Percentiles rank a stretch among this genome's conserved stretches.
These are phyloP conservation scores for Amphiprion ocellaris DNA, from an alignment of 2,113 vertebrate species.

Conservation along the genomic window DNA sequence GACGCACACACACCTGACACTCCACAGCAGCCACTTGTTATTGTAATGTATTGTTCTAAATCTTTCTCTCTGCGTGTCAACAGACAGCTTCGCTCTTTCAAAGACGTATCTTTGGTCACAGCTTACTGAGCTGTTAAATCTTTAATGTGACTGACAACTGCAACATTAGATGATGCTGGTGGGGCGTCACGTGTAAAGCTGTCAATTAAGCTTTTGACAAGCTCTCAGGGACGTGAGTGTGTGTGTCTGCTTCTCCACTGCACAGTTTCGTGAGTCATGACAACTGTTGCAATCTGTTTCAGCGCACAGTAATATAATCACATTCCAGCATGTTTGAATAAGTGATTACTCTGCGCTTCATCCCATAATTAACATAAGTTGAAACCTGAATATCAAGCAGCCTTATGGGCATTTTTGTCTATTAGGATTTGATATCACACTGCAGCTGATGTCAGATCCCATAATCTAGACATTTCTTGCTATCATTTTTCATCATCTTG, in stretches of 20 bases:
- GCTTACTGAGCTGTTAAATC: conserved; percentile 59
- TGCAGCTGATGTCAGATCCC: conserved; percentile 20
- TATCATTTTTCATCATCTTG: conserved; percentile 18
- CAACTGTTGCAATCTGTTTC: conserved; percentile 25
- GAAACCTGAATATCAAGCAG: not conserved
- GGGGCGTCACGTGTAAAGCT: conserved; percentile 43
- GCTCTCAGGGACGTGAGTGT: not conserved
- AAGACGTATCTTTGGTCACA: conserved; percentile 52
- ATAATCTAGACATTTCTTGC: conserved; percentile 17
- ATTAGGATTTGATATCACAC: conserved; percentile 6
- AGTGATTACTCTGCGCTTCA: not conserved
- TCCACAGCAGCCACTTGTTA: conserved; percentile 23
- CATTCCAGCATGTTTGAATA: conserved; percentile 2
- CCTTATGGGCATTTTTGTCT: not conserved
- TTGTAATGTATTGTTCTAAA: conserved; percentile 29
- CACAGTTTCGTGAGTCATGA: conserved; percentile 14
- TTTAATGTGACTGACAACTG: conserved; percentile 62
- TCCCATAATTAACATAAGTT: not conserved
- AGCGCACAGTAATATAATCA: not conserved
- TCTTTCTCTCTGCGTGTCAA: conserved; percentile 10
- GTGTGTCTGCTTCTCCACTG: not conserved
- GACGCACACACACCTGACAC: conserved; percentile 19
- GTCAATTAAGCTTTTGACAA: conserved; percentile 57
- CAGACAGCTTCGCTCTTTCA: conserved; percentile 9
- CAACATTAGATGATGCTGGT: conserved; percentile 39